Evolutionary conservation across 2,888 invertebrate species (phyloP).

Genomic region (Buathra laborator): DNA sequence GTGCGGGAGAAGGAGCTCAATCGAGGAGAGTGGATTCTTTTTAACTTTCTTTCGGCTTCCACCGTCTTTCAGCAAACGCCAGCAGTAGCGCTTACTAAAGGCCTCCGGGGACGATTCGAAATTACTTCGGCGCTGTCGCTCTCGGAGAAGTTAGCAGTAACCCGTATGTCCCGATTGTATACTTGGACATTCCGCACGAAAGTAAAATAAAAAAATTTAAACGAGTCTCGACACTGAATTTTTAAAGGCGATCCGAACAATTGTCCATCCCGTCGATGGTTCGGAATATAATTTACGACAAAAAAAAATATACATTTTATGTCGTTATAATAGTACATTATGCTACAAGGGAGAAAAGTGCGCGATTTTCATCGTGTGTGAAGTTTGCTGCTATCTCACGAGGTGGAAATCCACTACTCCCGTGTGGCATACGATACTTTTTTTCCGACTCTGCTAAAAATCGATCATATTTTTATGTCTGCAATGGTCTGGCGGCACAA

Average conservation of each 20-base stretch:
- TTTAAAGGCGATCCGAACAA: not conserved
- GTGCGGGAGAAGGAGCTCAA: conserved; percentile 39
- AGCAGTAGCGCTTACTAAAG: conserved; percentile 38
- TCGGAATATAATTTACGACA: no score
- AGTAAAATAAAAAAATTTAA: not conserved
- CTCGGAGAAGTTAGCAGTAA: conserved; percentile 31
- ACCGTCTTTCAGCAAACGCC: conserved; percentile 60
- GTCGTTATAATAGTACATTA: no score
- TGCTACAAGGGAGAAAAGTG: no score
- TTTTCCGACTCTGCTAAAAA: no score
- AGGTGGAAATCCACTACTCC: no score
- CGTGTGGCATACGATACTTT: no score
- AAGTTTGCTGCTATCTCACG: no score
- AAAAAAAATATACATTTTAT: no score
- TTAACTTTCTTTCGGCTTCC: conserved; percentile 21
- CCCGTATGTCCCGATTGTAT: not conserved
- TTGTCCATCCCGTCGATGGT: no score
- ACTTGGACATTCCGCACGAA: not conserved
- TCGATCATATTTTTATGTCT: no score
- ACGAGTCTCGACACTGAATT: not conserved
- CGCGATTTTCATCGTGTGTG: no score
- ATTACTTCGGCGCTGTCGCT: conserved; percentile 53
- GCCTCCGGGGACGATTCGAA: conserved; percentile 59
- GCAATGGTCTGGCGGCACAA: no score
- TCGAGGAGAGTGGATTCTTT: conserved; percentile 60